Evolutionary conservation across 2,888 invertebrate genomes (phyloP).

Genomic region (Melieria omissa): DNA sequence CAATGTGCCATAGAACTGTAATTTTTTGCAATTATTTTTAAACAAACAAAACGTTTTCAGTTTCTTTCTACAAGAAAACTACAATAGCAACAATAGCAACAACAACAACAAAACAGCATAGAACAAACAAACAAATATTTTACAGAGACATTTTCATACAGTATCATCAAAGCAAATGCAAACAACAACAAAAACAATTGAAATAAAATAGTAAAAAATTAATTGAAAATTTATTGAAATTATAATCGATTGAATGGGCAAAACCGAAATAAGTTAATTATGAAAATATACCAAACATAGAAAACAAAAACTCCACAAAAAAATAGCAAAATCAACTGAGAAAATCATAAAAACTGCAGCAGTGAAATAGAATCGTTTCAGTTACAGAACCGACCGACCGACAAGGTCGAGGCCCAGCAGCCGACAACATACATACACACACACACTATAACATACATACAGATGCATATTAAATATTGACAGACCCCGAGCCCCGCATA

Average conservation of each 20-base stretch:
- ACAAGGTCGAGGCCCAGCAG: no score
- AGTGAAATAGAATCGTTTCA: constrained; percentile 32
- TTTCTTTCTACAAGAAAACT: constrained; percentile 22
- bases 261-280: constrained; percentile 26
- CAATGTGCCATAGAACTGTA: constrained; percentile 60
- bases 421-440: not conserved
- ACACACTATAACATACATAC: constrained; percentile 8
- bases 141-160: constrained; percentile 35
- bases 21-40: constrained; percentile 46
- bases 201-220: constrained; percentile 40
- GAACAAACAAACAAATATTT: constrained; percentile 34
- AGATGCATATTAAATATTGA: no score
- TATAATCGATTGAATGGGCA: constrained; percentile 24
- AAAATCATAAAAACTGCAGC: constrained; percentile 56
- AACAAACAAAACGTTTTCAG: constrained; percentile 11
- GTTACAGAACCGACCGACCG: not conserved
- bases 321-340: constrained; percentile 42
- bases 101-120: constrained; percentile 31
- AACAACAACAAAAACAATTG: constrained; percentile 29
- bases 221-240: constrained; percentile 27
- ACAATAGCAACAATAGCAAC: constrained; percentile 33
- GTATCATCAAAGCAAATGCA: constrained; percentile 38
- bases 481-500: not conserved
- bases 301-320: constrained; percentile 41
- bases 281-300: constrained; percentile 36